Evolutionary conservation across 2,888 invertebrate species (phyloP).

Genomic region (Falcaria lacertinaria): DNA sequence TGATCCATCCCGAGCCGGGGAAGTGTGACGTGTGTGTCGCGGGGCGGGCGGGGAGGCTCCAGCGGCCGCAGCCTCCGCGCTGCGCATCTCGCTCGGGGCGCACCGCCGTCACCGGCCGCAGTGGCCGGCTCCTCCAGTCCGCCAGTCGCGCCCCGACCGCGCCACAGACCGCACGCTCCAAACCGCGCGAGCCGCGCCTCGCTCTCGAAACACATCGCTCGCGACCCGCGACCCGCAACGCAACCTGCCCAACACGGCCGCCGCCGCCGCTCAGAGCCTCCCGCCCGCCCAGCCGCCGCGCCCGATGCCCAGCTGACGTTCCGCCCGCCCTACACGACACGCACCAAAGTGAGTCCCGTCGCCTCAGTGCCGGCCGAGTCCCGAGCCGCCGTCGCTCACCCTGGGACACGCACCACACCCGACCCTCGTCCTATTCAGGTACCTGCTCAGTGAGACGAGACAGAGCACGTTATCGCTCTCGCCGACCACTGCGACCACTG

Average conservation of each 20-base stretch:
- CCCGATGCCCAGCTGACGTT: conserved; percentile 58
- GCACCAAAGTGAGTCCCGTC: conserved; percentile 47
- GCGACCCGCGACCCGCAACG: conserved; percentile 17
- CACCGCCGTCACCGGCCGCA: conserved; percentile 3
- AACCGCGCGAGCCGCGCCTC: conserved; percentile 9
- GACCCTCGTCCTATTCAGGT: not conserved
- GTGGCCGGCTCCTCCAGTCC: conserved; percentile 14
- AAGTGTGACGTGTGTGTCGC: not conserved
- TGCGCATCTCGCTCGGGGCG: conserved; percentile 28
- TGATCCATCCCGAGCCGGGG: not conserved
- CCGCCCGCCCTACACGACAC: conserved; percentile 25
- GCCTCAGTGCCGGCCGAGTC: not conserved
- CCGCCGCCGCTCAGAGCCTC: conserved; percentile 19
- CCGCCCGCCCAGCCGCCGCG: conserved; percentile 19
- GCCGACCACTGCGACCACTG: too few species aligned
- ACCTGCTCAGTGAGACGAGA: too few species aligned
- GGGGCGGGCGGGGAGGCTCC: conserved; percentile 3
- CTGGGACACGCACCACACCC: not conserved
- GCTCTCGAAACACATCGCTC: conserved; percentile 11
- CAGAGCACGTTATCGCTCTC: too few species aligned
- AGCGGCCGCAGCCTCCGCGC: conserved; percentile 43
- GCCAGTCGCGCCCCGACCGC: conserved; percentile 49
- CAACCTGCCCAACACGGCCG: conserved; percentile 24
- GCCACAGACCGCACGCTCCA: conserved; percentile 24
- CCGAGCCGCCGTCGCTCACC: not conserved